Evolutionary conservation across 2,797 vertebrate species (phyloP).

Genomic region (Pelobates cultripes): DNA sequence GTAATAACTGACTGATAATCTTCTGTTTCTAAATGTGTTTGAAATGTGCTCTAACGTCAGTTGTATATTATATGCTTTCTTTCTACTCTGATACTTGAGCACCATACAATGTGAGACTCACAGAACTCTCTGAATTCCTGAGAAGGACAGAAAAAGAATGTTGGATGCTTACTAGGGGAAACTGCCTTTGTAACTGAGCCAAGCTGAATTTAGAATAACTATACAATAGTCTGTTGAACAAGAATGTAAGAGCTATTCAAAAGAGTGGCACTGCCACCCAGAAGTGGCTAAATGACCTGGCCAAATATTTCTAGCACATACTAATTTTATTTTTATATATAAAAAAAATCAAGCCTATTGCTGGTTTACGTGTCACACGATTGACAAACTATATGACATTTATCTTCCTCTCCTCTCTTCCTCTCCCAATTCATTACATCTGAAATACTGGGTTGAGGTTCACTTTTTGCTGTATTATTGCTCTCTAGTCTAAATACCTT

Average conservation of each 20-base stretch:
- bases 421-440: no score
- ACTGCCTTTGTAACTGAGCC: constrained; percentile 31
- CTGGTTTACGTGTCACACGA: constrained; percentile 28
- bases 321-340: constrained; percentile 3
- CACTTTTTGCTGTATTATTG: no score
- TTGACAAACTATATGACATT: constrained; percentile 46
- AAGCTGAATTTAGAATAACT: constrained; percentile 51
- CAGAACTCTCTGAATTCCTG: constrained; percentile 22
- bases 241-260: constrained; percentile 41
- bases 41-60: not conserved
- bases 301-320: constrained; percentile 43
- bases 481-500: no score
- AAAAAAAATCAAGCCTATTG: constrained; percentile 24
- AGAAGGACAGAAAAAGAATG: constrained; percentile 44
- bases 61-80: constrained; percentile 8
- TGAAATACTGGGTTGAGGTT: no score
- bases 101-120: constrained; percentile 22
- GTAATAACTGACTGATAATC: not conserved
- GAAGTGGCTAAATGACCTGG: constrained; percentile 25
- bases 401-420: not conserved
- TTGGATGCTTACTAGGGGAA: constrained; percentile 38
- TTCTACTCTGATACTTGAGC: constrained; percentile 33
- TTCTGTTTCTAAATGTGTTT: not conserved
- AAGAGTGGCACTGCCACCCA: constrained; percentile 27
- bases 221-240: constrained; percentile 36